Evolutionary conservation across 2,888 invertebrate species (phyloP), one percentile per base, ranked within the genome.

Genomic region (Orthosia gracilis): DNA sequence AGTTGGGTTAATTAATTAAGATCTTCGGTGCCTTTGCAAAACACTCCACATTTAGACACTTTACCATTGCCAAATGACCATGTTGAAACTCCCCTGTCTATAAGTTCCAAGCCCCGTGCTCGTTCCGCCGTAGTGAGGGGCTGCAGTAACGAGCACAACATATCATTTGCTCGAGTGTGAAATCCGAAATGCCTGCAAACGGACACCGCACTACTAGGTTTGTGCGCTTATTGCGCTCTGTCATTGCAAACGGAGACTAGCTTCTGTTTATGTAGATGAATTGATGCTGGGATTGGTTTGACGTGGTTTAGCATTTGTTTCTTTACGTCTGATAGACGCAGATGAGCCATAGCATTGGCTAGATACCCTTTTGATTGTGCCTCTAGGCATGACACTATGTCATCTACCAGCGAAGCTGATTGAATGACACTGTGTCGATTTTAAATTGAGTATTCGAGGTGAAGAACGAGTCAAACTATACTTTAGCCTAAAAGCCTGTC

Each of bases 91-190:
- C 21, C 3, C 73, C 47, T n/a, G 0, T 85, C 83, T 85, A 74
- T 31, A 52, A 47, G 17, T 57, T 80, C 50, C 47, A 12, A 47
- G 23, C 26, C 52, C 58, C n/a, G 31, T 55, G 63, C 54, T 49
- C 72, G 66, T 49, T 23, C 71, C 59, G 66, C 45, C 59, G 68
- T 45, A 69, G 69, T 52, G 64, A 63, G 47, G 40, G 52, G 69
- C 73, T 73, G 54, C 78, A 74, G 87, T 91, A 91, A 92, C 89
- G 90, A 91, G 89, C 87, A 77, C 72, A 89, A 87, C 87, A 88
- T 91, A 91, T 91, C 89, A 91, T 89, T 89, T 90, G 88, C 82
- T 80, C 72, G 85, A 90, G 87, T 87, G 82, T 88, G 88, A 90
- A 82, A 82, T 72, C 47, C 63, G 62, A 82, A 82, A 82, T 75